Evolutionary conservation across 2,888 invertebrate genomes (phyloP).

Genomic region (Metacarcinus magister): DNA sequence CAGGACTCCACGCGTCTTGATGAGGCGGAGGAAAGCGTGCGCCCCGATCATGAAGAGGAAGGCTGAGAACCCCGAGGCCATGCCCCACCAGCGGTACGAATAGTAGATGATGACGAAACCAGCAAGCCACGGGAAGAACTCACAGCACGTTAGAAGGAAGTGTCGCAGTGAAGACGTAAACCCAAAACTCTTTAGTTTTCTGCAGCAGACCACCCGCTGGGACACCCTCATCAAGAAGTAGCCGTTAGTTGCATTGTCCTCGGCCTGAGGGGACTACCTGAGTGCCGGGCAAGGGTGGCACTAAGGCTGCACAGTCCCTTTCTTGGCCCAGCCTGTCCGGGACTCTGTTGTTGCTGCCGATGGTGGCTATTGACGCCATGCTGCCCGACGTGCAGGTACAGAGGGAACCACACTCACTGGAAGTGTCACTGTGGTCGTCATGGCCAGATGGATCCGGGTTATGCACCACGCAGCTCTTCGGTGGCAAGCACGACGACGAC

Average conservation of each 20-base stretch:
- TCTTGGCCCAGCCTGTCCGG: neutral
- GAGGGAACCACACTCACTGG: conserved; percentile 72
- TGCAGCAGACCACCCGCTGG: conserved; percentile 62
- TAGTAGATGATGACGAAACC: conserved; percentile 75
- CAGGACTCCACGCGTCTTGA: conserved; percentile 63
- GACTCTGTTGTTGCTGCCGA: conserved; percentile 51
- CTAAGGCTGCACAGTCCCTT: conserved; percentile 1
- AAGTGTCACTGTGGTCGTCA: conserved; percentile 62
- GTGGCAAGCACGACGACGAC: conserved; percentile 73
- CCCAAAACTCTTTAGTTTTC: neutral
- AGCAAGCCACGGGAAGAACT: conserved; percentile 70
- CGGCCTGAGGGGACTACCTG: neutral
- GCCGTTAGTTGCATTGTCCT: neutral
- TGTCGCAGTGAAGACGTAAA: neutral
- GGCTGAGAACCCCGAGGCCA: conserved; percentile 74
- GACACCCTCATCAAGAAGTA: conserved; percentile 54
- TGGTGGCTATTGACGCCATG: conserved; percentile 61
- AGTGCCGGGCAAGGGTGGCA: neutral
- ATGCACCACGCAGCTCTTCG: conserved; percentile 53
- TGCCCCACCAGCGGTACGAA: conserved; percentile 74
- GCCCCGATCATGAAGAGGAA: conserved; percentile 72
- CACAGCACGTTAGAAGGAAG: conserved; percentile 45
- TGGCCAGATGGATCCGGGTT: conserved; percentile 37
- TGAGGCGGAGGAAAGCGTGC: conserved; percentile 69
- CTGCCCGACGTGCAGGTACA: conserved; percentile 72